A percentile compares a stretch with the other conserved stretches of the same genome.
Conservation (phyloP, 1,140 invertebrate species). For the Magallana gigas region DNA sequence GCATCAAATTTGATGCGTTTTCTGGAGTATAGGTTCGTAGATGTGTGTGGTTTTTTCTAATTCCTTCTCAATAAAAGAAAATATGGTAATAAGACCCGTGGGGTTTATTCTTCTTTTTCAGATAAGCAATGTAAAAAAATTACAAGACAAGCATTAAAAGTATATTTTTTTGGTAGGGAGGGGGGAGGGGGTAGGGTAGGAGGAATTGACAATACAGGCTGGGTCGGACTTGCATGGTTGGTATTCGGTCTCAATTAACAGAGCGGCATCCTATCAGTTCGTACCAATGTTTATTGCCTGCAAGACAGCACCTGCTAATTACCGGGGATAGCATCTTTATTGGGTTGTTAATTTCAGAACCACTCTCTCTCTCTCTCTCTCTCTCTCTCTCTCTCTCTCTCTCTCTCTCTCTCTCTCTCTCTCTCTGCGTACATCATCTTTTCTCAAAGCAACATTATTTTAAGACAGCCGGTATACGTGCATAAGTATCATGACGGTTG, state of each 20-base stretch:
- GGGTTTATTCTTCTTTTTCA: no score
- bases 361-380: not conserved
- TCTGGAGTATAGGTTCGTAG: no score
- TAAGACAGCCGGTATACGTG: no score
- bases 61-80: no score
- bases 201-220: not conserved
- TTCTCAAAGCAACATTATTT: not conserved
- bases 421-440: not conserved
- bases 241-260: not conserved
- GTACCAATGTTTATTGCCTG: not conserved
- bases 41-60: no score
- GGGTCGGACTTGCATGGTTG: not conserved
- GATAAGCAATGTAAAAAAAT: no score
- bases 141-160: no score
- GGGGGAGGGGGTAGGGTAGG: not conserved
- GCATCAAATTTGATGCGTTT: no score
- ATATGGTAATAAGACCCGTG: no score
- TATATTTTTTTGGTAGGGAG: not conserved
- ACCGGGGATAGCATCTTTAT: not conserved
- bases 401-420: conserved; percentile 1
- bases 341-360: not conserved
- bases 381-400: not conserved
- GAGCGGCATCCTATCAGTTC: not conserved
- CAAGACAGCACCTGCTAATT: conserved; percentile 25
- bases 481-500: no score